Base-by-base conservation (phyloP, 2,888 invertebrate genomes). In the Stenolophus ochropezus region DNA sequence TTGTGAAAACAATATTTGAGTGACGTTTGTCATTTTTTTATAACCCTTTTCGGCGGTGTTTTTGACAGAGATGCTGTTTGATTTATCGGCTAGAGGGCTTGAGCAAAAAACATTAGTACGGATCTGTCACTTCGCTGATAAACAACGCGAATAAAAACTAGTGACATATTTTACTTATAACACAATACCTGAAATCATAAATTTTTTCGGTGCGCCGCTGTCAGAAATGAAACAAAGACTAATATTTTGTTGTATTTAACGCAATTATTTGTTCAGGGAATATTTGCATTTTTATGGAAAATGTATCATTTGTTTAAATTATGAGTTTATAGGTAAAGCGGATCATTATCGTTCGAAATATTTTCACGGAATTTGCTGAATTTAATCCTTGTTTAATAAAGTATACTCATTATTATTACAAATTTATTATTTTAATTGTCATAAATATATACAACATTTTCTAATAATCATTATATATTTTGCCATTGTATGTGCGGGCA, bases 21-120 rank as follows among this genome's bases (percentile, higher is more conserved):
- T 75, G 75, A 75, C 51, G 75, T 53, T 73, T 75, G 51, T 53
- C 53, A 75, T 75, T 75, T 75, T 33, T 75, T 51, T 51, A 53
- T 27, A 75, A 53, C 53, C 75, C 75, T 75, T 73, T 25, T 49
- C 73, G 53, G 18, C 33, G 27, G 25, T 75, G 75, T 51, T 18
- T 75, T 56, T 75, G 75, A 75, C 75, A 75, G 75, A 51, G 53
- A 53, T 75, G 53, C 27, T 51, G 21, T 53, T 75, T 75, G 75
- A 75, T 75, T 75, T 75, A 75, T 75, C 18, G 73, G 73, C 21
- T 47, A 42, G 47, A 73, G 73, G 25, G 49, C 73, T 20, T 49
- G 73, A 73, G 73, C 49, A 49, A 73, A 73, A 73, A 73, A 49
- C 23, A 73, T 49, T 73, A 73, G 49, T 73, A 73, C 49, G 27